phyloP scores from a whole-genome alignment of 2,797 vertebrate genomes.

The Cyclura pinguis region DNA sequence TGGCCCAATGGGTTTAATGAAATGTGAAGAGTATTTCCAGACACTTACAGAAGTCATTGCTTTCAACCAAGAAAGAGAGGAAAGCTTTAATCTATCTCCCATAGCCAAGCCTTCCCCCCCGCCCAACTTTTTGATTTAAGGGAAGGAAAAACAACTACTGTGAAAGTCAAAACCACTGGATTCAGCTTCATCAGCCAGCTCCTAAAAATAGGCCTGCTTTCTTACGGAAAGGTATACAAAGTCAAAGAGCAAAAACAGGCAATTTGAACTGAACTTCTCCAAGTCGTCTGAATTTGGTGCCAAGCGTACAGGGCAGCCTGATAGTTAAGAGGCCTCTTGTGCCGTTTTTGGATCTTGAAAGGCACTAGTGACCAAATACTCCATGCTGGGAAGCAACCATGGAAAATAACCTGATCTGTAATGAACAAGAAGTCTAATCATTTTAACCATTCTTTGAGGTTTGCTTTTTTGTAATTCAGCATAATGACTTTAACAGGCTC shows the following conservation, averaged over 20 bases:
- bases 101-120: conserved; percentile 57
- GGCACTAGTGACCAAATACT: conserved; percentile 50
- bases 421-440: conserved; percentile 31
- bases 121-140: conserved; percentile 65
- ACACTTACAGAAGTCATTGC: conserved; percentile 18
- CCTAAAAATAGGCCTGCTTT: conserved; percentile 79
- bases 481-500: neutral
- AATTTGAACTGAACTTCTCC: conserved; percentile 70
- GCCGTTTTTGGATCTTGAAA: conserved; percentile 62
- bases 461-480: conserved; percentile 16
- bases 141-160: conserved; percentile 77
- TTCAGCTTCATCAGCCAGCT: conserved; percentile 73
- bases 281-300: conserved; percentile 73
- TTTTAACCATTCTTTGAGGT: conserved; percentile 45
- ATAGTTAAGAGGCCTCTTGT: conserved; percentile 51
- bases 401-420: conserved; percentile 53
- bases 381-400: conserved; percentile 41
- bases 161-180: conserved; percentile 70
- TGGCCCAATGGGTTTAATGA: conserved; percentile 45
- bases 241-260: conserved; percentile 60
- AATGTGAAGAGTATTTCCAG: conserved; percentile 58
- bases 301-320: conserved; percentile 68
- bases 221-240: conserved; percentile 75
- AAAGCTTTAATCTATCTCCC: conserved; percentile 47
- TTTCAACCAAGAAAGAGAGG: conserved; percentile 61